Conservation (phyloP, 1,140 invertebrate species). For the Mya arenaria region DNA sequence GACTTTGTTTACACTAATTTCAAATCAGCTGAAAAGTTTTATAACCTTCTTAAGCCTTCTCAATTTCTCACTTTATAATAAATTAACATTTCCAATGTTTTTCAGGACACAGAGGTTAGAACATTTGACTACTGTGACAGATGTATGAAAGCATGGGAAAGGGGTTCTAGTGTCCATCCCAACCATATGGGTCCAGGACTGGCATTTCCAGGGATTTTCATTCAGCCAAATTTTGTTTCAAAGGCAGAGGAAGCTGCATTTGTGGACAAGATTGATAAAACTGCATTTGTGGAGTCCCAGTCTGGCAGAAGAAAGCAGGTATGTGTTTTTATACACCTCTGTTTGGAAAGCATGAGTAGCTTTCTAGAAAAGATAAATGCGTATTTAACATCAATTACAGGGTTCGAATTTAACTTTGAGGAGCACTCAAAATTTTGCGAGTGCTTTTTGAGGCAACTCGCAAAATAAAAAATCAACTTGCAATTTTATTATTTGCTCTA, state of each 20-base stretch:
- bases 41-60: too few relatives aligned
- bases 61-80: too few relatives aligned
- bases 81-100: not conserved
- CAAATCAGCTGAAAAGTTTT: too few relatives aligned
- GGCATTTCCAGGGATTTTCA: slow-evolving; percentile 78
- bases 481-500: too few relatives aligned
- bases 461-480: too few relatives aligned
- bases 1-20: too few relatives aligned
- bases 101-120: not conserved
- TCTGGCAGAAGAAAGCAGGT: slow-evolving; percentile 97
- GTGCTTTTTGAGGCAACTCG: not conserved
- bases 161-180: slow-evolving; percentile 14
- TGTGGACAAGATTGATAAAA: slow-evolving; percentile 87
- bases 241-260: slow-evolving; percentile 87
- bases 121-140: slow-evolving; percentile 49
- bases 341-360: not conserved
- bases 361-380: not conserved
- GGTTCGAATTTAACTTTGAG: not conserved
- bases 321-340: slow-evolving; percentile 10
- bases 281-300: slow-evolving; percentile 95
- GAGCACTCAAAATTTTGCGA: not conserved
- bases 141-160: slow-evolving; percentile 52
- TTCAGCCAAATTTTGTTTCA: slow-evolving; percentile 88
- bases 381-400: not conserved
- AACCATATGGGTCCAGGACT: slow-evolving; percentile 46